Evolutionary conservation across 1,140 invertebrate species (phyloP), one percentile per base, ranked within the genome.

Genomic region (Bombus confusus): DNA sequence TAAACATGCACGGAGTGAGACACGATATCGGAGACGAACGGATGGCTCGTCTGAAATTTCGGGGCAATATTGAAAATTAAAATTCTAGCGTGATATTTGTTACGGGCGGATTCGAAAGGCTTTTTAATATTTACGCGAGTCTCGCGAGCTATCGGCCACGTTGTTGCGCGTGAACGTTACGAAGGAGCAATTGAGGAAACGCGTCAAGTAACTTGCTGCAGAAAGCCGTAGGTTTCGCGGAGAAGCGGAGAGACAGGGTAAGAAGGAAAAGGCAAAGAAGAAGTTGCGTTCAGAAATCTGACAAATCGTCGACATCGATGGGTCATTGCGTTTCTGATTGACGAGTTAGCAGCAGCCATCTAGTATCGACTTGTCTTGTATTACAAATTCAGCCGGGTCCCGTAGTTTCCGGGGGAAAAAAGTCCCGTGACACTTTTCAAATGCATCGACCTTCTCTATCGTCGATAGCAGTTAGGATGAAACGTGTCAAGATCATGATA

Each of bases 1-100:
- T 84, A 80, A 85, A 85, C 83, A 73, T 85, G 76, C 41, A 34
- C 47, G 18, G 39, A 31, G 10, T 28, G 43, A 52, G 39, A 47
- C 62, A 72, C 41, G 68, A 85, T 80, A 72, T 84, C 62, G 43
- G 18, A n/a, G 31, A 6, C 5, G 31, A 5, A n/a, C 18, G 31
- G 12, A 18, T 52, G 28, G 34, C 43, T 47, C 15, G 69, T 59
- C 25, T 62, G 83, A 80, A 84, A 84, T 84, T 80, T 68, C 47
- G 31, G 3, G 25, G 76, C 66, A 47, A 85, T 80, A 85, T 77
- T 80, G 76, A 80, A 79, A 80, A 85, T 85, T 85, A 85, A 85
- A 80, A 72, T 85, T 83, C 74, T 78, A 78, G 62, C 74, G 37
- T 22, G 72, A 83, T 52, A 59, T 83, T 69, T 78, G 74, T 83